Percentiles rank a stretch among this genome's conserved stretches.
Evolutionary conservation across 2,888 invertebrate species (phyloP).

Genomic region (Catocala fraxini): DNA sequence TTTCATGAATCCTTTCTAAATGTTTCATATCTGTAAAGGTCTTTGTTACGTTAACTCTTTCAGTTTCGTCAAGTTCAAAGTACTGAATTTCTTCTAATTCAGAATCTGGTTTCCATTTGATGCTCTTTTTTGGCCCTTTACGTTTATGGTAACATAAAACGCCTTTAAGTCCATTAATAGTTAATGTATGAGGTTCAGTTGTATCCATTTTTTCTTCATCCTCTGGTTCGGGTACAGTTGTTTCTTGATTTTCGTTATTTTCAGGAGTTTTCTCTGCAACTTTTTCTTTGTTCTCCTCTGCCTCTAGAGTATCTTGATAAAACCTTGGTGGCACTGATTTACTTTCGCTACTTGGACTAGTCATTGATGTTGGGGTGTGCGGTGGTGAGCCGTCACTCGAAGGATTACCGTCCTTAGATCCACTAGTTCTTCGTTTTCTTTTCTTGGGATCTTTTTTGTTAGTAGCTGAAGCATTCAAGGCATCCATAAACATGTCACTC

Average conservation of each 20-base stretch:
- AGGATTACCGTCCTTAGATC: conserved; percentile 89
- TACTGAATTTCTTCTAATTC: conserved; percentile 94
- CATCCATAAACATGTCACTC: conserved; percentile 98
- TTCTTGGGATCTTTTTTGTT: conserved; percentile 93
- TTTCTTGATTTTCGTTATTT: conserved; percentile 59
- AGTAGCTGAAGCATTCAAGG: conserved; percentile 92
- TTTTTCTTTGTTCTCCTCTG: conserved; percentile 88
- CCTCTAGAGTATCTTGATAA: conserved; percentile 96
- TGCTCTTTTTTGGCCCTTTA: conserved; percentile 93
- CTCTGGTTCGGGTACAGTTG: conserved; percentile 57
- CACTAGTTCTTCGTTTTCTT: conserved; percentile 91
- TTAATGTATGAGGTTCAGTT: conserved; percentile 77
- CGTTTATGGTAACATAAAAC: conserved; percentile 92
- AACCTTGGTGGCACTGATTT: conserved; percentile 91
- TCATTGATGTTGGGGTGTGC: conserved; percentile 83
- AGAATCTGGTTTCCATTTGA: conserved; percentile 94
- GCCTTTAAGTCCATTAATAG: conserved; percentile 90
- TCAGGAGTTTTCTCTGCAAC: conserved; percentile 63
- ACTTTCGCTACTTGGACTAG: conserved; percentile 78
- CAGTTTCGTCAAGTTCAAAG: conserved; percentile 98
- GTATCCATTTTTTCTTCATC: conserved; percentile 73
- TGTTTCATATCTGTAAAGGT: conserved; percentile 97
- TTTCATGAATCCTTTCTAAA: conserved; percentile 95
- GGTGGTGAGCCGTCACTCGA: conserved; percentile 85
- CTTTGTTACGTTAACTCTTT: conserved; percentile 97